Base-by-base conservation (phyloP, 2,113 vertebrate genomes). In the Chamaetylas fuelleborni region DNA sequence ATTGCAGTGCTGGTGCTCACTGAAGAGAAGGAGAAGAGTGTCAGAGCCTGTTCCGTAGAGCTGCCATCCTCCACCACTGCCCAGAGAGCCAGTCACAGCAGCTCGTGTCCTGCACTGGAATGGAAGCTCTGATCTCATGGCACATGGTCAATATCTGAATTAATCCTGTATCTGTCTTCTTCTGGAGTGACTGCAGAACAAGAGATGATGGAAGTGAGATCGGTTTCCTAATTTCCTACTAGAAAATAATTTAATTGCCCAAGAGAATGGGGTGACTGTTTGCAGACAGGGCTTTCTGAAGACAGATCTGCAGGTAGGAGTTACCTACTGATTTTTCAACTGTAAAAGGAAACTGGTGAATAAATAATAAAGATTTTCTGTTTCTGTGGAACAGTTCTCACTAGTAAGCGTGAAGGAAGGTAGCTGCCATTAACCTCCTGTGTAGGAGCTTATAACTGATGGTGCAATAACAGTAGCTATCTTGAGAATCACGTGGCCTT, bases 21-120 rank as follows among this genome's bases (percentile, higher is more conserved):
- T 65, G 71, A 8, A 4, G 53, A 26, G 34, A 74, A n/a, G 0
- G 1, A 48, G 61, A 29, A 64, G 42, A 0, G 0, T 0, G 0
- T 38, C 67, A 43, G 42, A 62, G 38, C 36, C 56, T 4, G 0
- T 26, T 78, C 62, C 36, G 10, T 38, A 14, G 74, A 65, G n/a
- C 8, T 89, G 45, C 57, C 34, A 3, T 57, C 40, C 51, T 67
- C 2, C 4, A 0, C 50, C 4, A 8, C 58, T 50, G 42, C 1
- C 24, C 25, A 14, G 71, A 20, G 60, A 58, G n/a, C 40, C 18
- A 36, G n/a, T 40, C 50, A 38, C 0, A 0, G 43, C 47, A 28
- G 33, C 60, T 26, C 31, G 1, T 3, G 4, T 56, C 25, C 12
- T 23, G 18, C n/a, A 6, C 19, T 48, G 36, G 34, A 62, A 61